phyloP scores from a whole-genome alignment of 2,888 invertebrate genomes.

The Macrophya annulata region DNA sequence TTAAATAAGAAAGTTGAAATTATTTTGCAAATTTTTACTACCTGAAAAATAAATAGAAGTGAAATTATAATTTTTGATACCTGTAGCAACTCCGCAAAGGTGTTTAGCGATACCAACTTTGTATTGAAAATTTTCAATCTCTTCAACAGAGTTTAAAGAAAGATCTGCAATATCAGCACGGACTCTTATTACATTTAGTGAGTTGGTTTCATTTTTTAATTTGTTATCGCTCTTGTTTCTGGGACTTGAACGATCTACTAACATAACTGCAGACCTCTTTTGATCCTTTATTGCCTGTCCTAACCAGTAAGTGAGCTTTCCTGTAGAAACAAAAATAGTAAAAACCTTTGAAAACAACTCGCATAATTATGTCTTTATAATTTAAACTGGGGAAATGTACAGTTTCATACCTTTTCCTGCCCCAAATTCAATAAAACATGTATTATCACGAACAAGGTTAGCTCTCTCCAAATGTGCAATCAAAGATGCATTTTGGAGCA shows the following conservation, averaged over 20 bases:
- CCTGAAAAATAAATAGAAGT: conserved; percentile 23
- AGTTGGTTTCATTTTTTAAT: conserved; percentile 79
- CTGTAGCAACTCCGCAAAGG: conserved; percentile 94
- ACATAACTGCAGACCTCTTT: conserved; percentile 83
- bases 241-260: conserved; percentile 90
- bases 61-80: conserved; percentile 76
- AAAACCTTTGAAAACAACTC: background rate
- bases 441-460: conserved; percentile 82
- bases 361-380: background rate
- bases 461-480: conserved; percentile 86
- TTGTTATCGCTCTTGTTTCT: conserved; percentile 91
- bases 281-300: conserved; percentile 83
- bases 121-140: conserved; percentile 78
- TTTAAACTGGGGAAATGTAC: background rate
- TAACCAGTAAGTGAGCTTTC: conserved; percentile 90
- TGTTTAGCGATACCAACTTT: conserved; percentile 92
- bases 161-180: conserved; percentile 93
- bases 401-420: conserved; percentile 89
- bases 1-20: conserved; percentile 29
- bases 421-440: conserved; percentile 93
- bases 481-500: conserved; percentile 90
- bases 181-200: conserved; percentile 83
- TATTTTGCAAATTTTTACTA: conserved; percentile 32
- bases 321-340: conserved; percentile 75
- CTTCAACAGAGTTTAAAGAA: conserved; percentile 82